These are phyloP conservation scores for Tolypeutes matacus DNA, from an alignment of 2,797 vertebrate genomes.

Conservation along the genomic window DNA sequence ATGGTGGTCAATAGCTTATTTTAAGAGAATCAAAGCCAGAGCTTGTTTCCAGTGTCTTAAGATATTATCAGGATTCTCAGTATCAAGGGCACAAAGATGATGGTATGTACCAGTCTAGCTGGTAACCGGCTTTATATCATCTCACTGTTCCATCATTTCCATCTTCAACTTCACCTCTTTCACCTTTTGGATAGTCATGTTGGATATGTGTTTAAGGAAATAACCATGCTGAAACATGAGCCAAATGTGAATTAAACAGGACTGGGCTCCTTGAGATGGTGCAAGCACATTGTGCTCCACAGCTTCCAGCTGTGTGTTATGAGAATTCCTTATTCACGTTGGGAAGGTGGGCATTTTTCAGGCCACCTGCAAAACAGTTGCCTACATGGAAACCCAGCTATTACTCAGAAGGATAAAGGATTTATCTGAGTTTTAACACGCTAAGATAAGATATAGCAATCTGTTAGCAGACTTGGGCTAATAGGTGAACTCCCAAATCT, in stretches of 20 bases:
- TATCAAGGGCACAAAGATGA: background rate
- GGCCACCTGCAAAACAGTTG: background rate
- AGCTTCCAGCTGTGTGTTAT: rapidly evolving
- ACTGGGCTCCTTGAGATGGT: rapidly evolving
- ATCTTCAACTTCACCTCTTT: background rate
- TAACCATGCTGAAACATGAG: background rate
- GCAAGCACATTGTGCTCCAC: rapidly evolving
- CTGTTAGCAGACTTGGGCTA: background rate
- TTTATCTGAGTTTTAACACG: background rate
- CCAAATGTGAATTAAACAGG: rapidly evolving
- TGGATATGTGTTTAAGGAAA: background rate
- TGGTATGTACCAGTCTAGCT: background rate
- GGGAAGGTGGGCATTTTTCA: background rate
- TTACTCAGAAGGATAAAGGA: background rate
- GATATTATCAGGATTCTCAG: background rate
- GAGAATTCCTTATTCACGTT: conserved; percentile 33
- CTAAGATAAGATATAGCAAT: background rate
- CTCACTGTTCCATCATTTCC: background rate
- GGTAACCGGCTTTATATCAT: background rate
- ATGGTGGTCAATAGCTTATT: background rate
- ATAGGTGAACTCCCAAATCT: background rate
- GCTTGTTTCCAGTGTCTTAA: background rate
- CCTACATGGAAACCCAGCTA: background rate
- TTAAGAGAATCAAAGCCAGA: background rate
- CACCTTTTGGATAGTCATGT: background rate